Base-by-base conservation (phyloP, 2,888 invertebrate genomes). In the Coelinius sp. region DNA sequence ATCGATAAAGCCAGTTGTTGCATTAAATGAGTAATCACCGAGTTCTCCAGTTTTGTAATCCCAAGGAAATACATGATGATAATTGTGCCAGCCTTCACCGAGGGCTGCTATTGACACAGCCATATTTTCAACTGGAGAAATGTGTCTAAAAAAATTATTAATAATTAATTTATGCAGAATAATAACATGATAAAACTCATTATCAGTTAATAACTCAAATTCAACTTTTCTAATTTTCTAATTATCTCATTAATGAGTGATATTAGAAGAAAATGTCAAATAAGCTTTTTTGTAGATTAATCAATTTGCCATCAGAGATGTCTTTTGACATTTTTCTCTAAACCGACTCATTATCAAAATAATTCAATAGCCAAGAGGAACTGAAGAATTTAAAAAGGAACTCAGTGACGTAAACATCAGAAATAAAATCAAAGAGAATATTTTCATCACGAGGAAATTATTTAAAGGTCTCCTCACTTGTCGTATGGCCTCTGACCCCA, bases 401-500 rank as follows among this genome's bases (percentile, higher is more conserved):
- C 14, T 72, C 10, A 12, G 24, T 52, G 17, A 38, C 7, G 20
- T 52, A 67, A 63, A 71, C 12, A 72, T 38, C 6, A 25, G 1
- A 14, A 27, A 71, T 27, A 7, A 25, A 41, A 49, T 46, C 24
- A 44, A 31, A 24, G 8, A 59, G 44, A 38, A 52, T 71, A 62
- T 64, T 59, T n/a, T 7, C 14, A 17, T 56, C 10, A 38, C 27
- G 6, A 31, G 24, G 87, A 49, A 49, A 6, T 20, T 1, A 1
- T 20, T 4, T 8, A 31, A 31, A 31, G 8, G 4, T 31, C 20
- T 20, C 20, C 90, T 88, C 84, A 94, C 94, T 91, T 93, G 88
- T 98, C 97, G 84, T 97, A 98, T 0, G 98, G 97, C 83, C 93
- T 93, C 80, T 93, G 92, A n/a, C 97, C 97, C 92, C 94, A 97